phyloP scores from a whole-genome alignment of 1,140 invertebrate genomes.

The Sitobion miscanthi region DNA sequence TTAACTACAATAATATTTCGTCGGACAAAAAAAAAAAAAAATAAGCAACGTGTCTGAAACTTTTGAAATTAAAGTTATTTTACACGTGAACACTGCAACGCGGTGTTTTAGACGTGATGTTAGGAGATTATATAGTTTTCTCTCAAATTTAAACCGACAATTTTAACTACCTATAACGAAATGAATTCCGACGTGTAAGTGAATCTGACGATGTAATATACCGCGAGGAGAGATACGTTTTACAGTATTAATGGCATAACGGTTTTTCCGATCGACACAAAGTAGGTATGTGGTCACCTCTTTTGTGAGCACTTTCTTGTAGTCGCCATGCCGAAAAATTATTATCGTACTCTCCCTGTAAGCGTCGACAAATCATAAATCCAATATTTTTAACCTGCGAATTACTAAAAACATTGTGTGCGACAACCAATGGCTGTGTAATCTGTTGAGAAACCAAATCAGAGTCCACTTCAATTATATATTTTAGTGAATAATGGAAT shows the following conservation, averaged over 20 bases:
- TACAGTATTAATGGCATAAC: background rate
- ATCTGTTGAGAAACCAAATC: background rate
- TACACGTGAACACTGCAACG: background rate
- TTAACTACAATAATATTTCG: constrained; percentile 13
- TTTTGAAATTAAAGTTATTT: constrained; percentile 32
- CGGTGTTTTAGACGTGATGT: background rate
- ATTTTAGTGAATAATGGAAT: background rate
- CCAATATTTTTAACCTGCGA: background rate
- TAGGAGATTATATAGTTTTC: background rate
- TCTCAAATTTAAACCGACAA: background rate
- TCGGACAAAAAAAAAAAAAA: background rate
- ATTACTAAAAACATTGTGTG: fast-evolving
- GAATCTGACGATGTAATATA: background rate
- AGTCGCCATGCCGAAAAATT: background rate
- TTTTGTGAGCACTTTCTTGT: background rate
- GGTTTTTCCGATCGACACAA: background rate
- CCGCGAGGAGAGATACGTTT: background rate
- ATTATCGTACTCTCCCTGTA: background rate
- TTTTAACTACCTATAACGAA: background rate
- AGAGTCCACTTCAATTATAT: background rate
- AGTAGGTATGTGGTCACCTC: background rate
- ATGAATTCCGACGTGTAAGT: background rate
- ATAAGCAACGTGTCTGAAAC: background rate
- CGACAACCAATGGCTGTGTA: background rate
- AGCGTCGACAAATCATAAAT: background rate